Evolutionary conservation across 2,113 vertebrate genomes (phyloP), one percentile per base, ranked within the genome.

Genomic region (Octodon degus): DNA sequence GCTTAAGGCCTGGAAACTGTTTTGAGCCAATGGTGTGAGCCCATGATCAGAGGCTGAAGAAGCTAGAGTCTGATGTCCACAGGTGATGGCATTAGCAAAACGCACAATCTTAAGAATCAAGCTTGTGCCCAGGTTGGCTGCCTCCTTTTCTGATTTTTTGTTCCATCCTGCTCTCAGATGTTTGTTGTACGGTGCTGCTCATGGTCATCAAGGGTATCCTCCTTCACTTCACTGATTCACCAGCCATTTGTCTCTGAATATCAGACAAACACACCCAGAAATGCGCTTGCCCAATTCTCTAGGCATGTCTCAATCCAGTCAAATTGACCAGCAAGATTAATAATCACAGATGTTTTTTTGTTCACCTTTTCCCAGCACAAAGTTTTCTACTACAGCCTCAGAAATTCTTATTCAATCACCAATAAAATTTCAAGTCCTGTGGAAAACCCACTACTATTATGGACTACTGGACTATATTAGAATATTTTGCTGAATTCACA

Each of bases 341-440:
- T 34, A 32, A 43, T 91, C 14, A 47, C 25, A 67, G 22, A 17
- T 7, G 14, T 83, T 72, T 90, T 93, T 80, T 55, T 53, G 53
- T 47, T 53, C 9, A 50, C 58, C 0, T 93, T 94, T 77, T 30
- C 60, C 8, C 17, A 74, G 70, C 27, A 91, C 37, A 50, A 85
- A 91, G 5, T 37, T 81, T 89, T 87, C 72, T 88, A 24, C 37
- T 88, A 24, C 62, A 40, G 25, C 47, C 50, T 80, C 37, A 81
- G 37, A 40, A 92, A 80, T 72, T 87, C 70, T 87, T 90, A 47
- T 76, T 93, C 34, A 62, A 55, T 92, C 37, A 84, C 79, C 55
- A 94, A 10, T 85, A 96, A 88, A 88, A 90, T 93, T 93, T 22
- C 55, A 43, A 43, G 43, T 43, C 43, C 43, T 43, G 43, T 43